phyloP scores from a whole-genome alignment of 2,888 invertebrate species.

The Aquatica leii region DNA sequence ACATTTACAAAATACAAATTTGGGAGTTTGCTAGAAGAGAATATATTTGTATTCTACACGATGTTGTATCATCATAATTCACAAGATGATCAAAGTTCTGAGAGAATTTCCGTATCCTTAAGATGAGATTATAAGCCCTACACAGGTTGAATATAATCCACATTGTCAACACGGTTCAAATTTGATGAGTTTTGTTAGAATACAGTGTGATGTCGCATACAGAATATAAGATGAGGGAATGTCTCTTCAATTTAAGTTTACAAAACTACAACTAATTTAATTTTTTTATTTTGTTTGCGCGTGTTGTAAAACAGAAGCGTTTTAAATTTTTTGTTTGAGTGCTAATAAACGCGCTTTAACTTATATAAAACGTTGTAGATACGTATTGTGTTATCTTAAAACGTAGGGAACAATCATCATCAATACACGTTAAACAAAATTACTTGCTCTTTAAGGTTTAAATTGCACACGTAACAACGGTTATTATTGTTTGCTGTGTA shows the following conservation, averaged over 20 bases:
- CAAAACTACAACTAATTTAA: constrained; percentile 31
- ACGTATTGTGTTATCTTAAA: constrained; percentile 11
- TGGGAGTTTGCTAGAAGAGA: constrained; percentile 29
- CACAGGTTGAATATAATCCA: constrained; percentile 59
- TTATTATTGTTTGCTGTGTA: constrained; percentile 11
- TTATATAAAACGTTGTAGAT: too few species aligned
- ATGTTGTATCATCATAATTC: constrained; percentile 58
- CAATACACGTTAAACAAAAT: constrained; percentile 22
- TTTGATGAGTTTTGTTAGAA: constrained; percentile 62
- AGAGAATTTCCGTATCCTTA: constrained; percentile 59
- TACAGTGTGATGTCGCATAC: constrained; percentile 53
- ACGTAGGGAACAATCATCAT: constrained; percentile 14
- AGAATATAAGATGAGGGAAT: constrained; percentile 55
- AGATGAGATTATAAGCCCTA: constrained; percentile 60
- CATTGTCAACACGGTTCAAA: constrained; percentile 61
- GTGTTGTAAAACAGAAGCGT: too few species aligned
- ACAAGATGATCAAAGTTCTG: constrained; percentile 61
- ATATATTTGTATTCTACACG: constrained; percentile 53
- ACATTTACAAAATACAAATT: constrained; percentile 33
- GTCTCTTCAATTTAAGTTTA: constrained; percentile 34
- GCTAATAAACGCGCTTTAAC: too few species aligned
- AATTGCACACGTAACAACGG: constrained; percentile 14
- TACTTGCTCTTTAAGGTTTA: constrained; percentile 22
- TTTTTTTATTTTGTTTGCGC: neutral
- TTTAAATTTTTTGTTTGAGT: too few species aligned